Evolutionary conservation across 2,797 vertebrate species (phyloP), one percentile per base, ranked within the genome.

Genomic region (Bovichtus variegatus): DNA sequence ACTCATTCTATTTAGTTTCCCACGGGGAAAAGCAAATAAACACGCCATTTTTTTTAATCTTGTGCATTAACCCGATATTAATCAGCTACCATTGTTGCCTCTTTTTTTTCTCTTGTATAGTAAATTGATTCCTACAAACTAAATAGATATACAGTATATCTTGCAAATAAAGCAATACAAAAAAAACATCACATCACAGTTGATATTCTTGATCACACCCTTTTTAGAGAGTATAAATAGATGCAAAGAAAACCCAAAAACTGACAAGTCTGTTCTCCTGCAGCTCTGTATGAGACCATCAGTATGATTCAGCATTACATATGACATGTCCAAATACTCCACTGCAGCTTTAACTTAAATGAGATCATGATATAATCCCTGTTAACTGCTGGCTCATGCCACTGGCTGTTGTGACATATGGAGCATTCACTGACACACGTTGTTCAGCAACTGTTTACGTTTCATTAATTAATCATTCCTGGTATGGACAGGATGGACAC

Each of bases 321-420:
- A 11, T 40, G 23, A 43, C 11, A n/a, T 6, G 10, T 57, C 65
- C 15, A 68, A 13, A 29, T 2, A 36, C n/a, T 23, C 25, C 27
- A 36, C 59, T 38, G 40, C 18, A 57, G 74, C 78, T 77, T 49
- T 38, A 44, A 54, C 38, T 87, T 81, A 89, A 89, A 89, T 83
- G 64, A 70, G 85, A 86, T 89, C 64, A 84, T 55, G 34, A 46
- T 84, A 80, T 90, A 82, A 89, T 89, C 79, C 68, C 19, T 46
- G 69, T 71, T 78, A 78, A 77, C 50, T 62, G 65, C 68, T 69
- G 71, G 62, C 72, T 74, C 73, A 70, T 12, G n/a, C 60, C 54
- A 11, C 68, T 51, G 16, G 61, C 54, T 38, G 61, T 10, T 10
- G 38, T 76, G 57, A 38, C 68, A 46, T 59, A 66, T 25, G 53